Conservation (phyloP, 1,140 invertebrate genomes). For the Ooceraea biroi region DNA sequence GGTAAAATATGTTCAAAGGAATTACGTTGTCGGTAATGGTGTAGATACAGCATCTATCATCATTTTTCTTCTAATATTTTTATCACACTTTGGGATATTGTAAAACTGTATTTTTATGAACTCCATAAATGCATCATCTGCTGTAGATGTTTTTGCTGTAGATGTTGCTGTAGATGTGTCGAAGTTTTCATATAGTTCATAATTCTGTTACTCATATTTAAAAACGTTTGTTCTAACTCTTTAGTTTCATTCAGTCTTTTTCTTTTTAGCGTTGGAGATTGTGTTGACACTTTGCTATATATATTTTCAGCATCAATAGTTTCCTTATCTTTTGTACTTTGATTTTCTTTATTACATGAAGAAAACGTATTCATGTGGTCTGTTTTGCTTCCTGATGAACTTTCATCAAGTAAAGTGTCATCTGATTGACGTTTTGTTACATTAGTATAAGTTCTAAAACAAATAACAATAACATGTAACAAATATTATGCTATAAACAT, state of each 20-base stretch:
- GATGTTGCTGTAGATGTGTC: no score
- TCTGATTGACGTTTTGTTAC: background rate
- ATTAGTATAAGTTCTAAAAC: conserved; percentile 17
- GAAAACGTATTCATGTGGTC: background rate
- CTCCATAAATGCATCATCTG: conserved; percentile 11
- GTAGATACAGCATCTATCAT: background rate
- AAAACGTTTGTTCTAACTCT: background rate
- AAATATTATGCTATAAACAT: no score
- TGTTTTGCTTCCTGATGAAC: no score
- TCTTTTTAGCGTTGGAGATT: background rate
- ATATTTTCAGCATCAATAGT: background rate
- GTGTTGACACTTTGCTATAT: background rate
- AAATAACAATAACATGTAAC: conserved; percentile 7
- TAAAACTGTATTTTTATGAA: no score
- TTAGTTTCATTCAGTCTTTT: conserved; percentile 8
- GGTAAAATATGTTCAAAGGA: background rate
- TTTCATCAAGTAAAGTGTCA: background rate
- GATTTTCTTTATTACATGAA: conserved; percentile 13
- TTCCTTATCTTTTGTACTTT: background rate
- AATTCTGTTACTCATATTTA: conserved; percentile 14
- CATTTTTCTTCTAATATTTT: conserved; percentile 12
- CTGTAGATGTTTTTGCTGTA: background rate
- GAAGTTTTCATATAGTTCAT: background rate
- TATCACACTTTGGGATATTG: background rate
- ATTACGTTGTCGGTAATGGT: background rate